A percentile compares a stretch with the other conserved stretches of the same genome.
Conservation (phyloP, 2,888 invertebrate genomes). For the Myopa testacea region DNA sequence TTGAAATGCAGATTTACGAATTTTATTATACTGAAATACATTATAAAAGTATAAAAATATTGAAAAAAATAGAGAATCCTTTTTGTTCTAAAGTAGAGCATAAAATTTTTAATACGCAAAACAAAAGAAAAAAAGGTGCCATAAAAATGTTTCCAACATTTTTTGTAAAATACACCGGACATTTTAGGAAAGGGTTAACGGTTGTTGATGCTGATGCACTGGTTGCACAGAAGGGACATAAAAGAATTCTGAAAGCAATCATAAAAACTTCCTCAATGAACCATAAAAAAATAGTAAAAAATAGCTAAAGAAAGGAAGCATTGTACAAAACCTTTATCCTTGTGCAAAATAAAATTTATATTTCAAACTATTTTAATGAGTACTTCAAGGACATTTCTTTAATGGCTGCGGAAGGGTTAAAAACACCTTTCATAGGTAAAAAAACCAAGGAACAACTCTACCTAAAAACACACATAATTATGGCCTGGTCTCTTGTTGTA, state of each 20-base stretch:
- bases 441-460: not conserved
- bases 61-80: not conserved
- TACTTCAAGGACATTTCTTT: constrained; percentile 26
- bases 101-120: constrained; percentile 6
- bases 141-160: not conserved
- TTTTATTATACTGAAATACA: too few species aligned
- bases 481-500: not conserved
- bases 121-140: not conserved
- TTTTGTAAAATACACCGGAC: too few species aligned
- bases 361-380: not conserved
- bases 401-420: constrained; percentile 32
- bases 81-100: constrained; percentile 15
- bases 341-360: not conserved
- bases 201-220: too few species aligned
- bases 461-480: constrained; percentile 18
- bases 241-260: not conserved
- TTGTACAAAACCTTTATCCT: constrained; percentile 10
- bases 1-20: not conserved
- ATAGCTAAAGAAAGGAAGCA: constrained; percentile 8
- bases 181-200: too few species aligned
- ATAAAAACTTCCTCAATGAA: not conserved
- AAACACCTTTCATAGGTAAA: constrained; percentile 6
- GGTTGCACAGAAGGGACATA: too few species aligned
- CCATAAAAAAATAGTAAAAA: constrained; percentile 1
- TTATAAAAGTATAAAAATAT: not conserved